phyloP scores from a whole-genome alignment of 2,797 vertebrate species.

The Prionace glauca region DNA sequence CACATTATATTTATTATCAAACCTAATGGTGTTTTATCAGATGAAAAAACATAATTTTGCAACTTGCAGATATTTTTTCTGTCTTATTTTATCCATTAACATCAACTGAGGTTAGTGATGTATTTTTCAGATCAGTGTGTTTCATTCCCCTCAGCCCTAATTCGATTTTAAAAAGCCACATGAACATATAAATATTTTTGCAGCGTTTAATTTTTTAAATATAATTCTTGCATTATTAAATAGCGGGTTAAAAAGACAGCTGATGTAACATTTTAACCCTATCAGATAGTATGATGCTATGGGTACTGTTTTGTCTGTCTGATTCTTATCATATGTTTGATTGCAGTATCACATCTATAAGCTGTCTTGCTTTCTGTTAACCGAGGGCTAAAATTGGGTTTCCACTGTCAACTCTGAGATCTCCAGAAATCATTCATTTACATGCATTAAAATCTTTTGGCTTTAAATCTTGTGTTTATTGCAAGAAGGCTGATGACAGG shows the following conservation, averaged over 20 bases:
- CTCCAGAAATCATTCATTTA: conserved; percentile 33
- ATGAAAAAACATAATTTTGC: background rate
- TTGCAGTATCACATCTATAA: conserved; percentile 36
- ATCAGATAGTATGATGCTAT: background rate
- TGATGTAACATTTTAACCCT: conserved; percentile 20
- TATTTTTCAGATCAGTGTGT: background rate
- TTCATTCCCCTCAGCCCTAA: background rate
- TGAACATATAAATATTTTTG: conserved; percentile 27
- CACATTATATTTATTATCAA: conserved; percentile 11
- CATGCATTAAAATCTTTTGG: conserved; percentile 25
- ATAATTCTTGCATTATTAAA: conserved; percentile 30
- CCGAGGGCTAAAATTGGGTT: background rate
- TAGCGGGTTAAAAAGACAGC: conserved; percentile 8
- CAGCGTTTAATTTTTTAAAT: conserved; percentile 25
- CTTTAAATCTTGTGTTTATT: conserved; percentile 39
- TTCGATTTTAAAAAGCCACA: conserved; percentile 12
- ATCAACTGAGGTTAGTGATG: background rate
- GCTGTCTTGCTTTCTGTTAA: conserved; percentile 37
- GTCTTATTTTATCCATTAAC: background rate
- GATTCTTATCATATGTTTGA: background rate
- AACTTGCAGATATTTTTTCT: background rate
- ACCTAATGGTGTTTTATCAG: background rate
- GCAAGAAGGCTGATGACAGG: conserved; percentile 41
- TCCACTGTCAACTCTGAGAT: background rate
- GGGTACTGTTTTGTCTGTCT: background rate